phyloP scores from a whole-genome alignment of 2,888 invertebrate genomes.

The Drepanosiphum platanoidis region DNA sequence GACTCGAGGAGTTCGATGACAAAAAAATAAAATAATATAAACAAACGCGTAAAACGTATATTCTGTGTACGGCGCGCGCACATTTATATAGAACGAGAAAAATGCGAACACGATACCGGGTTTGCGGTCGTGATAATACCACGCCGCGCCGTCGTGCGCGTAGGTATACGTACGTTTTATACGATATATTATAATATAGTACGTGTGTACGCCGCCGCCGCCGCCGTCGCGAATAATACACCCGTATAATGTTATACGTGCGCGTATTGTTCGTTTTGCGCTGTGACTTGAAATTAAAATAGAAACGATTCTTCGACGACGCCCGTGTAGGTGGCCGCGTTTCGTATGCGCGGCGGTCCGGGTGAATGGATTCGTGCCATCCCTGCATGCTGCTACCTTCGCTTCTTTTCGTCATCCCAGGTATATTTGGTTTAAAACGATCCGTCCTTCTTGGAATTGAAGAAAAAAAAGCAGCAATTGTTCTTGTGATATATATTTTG shows the following conservation, averaged over 20 bases:
- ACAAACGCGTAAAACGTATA: not conserved
- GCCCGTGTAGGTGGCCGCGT: too few species aligned
- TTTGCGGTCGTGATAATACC: slow-evolving; percentile 38
- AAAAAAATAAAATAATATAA: not conserved
- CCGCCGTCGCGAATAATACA: not conserved
- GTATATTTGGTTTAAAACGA: too few species aligned
- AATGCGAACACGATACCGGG: slow-evolving; percentile 50
- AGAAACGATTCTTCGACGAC: too few species aligned
- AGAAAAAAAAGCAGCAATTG: too few species aligned
- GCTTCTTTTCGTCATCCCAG: too few species aligned
- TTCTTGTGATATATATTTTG: too few species aligned
- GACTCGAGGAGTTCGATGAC: not conserved
- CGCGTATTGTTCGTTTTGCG: not conserved
- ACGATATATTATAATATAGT: too few species aligned
- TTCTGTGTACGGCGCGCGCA: not conserved
- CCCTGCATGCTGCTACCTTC: too few species aligned
- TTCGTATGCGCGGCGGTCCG: too few species aligned
- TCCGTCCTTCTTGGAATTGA: too few species aligned
- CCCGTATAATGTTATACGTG: not conserved
- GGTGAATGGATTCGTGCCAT: too few species aligned
- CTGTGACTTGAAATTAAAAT: slow-evolving; percentile 2
- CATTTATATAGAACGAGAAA: not conserved
- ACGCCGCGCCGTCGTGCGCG: not conserved
- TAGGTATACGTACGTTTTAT: not conserved
- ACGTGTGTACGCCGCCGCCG: not conserved